Conservation (phyloP, 2,797 vertebrate species). For the Neosalanx taihuensis region DNA sequence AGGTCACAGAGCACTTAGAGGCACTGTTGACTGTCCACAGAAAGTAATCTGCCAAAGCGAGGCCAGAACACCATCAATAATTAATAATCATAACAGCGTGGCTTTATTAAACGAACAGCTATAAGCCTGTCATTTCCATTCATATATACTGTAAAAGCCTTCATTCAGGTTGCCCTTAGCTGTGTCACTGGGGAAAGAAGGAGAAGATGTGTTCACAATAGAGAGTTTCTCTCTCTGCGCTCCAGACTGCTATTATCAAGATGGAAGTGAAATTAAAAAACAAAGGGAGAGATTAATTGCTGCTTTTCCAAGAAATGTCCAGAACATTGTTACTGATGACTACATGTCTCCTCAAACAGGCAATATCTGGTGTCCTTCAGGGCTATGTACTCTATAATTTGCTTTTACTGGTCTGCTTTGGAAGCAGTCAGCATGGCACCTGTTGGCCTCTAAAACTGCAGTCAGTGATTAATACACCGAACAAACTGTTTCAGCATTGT, state of each 20-base stretch:
- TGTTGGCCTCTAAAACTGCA: background rate
- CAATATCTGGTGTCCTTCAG: too few relatives aligned
- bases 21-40: constrained; percentile 40
- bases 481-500: constrained; percentile 33
- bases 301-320: constrained; percentile 20
- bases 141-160: background rate
- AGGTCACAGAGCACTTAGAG: constrained; percentile 57
- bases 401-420: too few relatives aligned
- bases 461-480: constrained; percentile 32
- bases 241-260: background rate
- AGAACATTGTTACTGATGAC: too few relatives aligned
- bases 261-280: constrained; percentile 14
- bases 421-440: background rate
- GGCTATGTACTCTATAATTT: too few relatives aligned
- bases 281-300: constrained; percentile 17
- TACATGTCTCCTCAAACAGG: too few relatives aligned
- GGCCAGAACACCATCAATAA: constrained; percentile 61
- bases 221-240: background rate
- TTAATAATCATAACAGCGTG: constrained; percentile 62
- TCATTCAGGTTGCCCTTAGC: constrained; percentile 23
- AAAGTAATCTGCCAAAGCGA: constrained; percentile 62
- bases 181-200: background rate
- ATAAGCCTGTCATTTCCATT: constrained; percentile 34
- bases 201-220: background rate
- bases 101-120: constrained; percentile 55